Conservation (phyloP, 2,113 vertebrate genomes). For the Silurus meridionalis region DNA sequence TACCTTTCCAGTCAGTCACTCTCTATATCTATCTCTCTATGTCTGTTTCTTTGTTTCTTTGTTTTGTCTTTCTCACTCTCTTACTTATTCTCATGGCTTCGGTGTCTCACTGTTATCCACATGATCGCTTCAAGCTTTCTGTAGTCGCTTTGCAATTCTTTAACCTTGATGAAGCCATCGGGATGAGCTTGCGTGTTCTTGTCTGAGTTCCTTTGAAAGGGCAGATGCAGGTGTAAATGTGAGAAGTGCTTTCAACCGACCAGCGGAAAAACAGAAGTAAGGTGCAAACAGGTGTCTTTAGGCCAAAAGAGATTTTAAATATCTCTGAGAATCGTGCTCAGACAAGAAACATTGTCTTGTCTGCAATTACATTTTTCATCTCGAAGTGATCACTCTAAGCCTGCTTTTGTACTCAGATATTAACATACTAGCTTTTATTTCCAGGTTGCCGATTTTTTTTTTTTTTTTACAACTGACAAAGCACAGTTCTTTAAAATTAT, state of each 20-base stretch:
- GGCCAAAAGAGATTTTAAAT: slow-evolving; percentile 25
- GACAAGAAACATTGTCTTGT: background rate
- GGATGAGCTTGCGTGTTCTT: background rate
- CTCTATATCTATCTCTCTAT: background rate
- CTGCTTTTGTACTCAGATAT: background rate
- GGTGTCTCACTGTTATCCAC: background rate
- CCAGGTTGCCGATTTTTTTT: background rate
- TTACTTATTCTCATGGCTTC: background rate
- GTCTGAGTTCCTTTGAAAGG: slow-evolving; percentile 30
- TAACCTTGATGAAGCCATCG: slow-evolving; percentile 31
- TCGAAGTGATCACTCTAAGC: background rate
- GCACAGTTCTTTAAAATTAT: background rate
- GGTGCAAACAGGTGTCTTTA: slow-evolving; percentile 18
- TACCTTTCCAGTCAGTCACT: background rate
- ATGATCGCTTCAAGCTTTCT: slow-evolving; percentile 34
- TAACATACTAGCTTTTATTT: background rate
- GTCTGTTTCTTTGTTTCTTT: background rate
- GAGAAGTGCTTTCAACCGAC: slow-evolving; percentile 25
- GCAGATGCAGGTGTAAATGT: slow-evolving; percentile 39
- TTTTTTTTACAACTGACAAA: background rate
- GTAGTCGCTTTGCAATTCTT: slow-evolving; percentile 25
- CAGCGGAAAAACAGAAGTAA: background rate
- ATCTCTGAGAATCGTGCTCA: slow-evolving; percentile 1
- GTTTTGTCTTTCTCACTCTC: background rate
- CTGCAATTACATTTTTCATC: background rate